Conservation (phyloP, 2,113 vertebrate genomes). For the Ardeotis arabs region DNA sequence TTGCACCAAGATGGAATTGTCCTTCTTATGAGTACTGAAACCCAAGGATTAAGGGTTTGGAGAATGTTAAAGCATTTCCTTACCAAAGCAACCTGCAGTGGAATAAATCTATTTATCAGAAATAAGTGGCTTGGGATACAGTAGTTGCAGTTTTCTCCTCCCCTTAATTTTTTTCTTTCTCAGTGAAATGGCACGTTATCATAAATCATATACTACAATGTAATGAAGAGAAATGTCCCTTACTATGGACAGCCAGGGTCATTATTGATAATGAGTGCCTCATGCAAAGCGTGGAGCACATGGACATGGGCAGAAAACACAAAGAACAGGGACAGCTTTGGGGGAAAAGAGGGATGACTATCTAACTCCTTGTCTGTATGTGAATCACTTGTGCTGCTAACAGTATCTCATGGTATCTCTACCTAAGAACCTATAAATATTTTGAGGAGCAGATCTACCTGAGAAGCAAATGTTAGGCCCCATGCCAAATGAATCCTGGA, state of each 20-base stretch:
- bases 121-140: background rate
- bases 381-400: background rate
- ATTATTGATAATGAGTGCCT: background rate
- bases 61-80: background rate
- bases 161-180: background rate
- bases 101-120: background rate
- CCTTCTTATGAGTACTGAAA: background rate
- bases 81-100: background rate
- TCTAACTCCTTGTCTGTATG: background rate
- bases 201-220: background rate
- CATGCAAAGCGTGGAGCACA: background rate
- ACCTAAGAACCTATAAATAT: background rate
- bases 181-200: background rate
- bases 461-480: background rate
- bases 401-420: background rate
- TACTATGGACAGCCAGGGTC: background rate
- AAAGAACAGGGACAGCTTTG: background rate
- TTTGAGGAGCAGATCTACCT: background rate
- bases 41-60: background rate
- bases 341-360: fast-evolving
- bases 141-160: background rate
- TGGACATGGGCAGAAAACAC: background rate
- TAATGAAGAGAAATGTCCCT: background rate
- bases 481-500: fast-evolving
- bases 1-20: background rate